These are phyloP conservation scores for Chelon auratus DNA, from an alignment of 2,797 vertebrate species.

Conservation along the genomic window DNA sequence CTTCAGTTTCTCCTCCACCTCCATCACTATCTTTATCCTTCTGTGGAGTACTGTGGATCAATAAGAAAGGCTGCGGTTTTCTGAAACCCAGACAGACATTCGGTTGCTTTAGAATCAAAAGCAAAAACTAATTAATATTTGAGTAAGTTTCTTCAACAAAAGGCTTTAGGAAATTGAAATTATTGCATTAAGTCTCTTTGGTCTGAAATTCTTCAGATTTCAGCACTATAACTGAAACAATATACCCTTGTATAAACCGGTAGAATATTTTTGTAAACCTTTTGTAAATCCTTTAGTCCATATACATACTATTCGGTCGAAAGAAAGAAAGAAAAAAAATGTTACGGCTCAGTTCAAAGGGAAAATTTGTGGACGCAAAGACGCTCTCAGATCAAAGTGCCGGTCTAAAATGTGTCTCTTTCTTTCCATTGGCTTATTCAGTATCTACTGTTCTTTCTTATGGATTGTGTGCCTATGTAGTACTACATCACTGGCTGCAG, in stretches of 20 bases:
- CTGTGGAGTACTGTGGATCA: background rate
- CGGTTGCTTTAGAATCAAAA: background rate
- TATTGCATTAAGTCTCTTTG: background rate
- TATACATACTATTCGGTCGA: background rate
- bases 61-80: constrained; percentile 8
- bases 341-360: background rate
- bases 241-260: background rate
- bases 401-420: constrained; percentile 1
- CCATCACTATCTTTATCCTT: background rate
- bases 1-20: constrained; percentile 1
- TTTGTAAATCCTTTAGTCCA: background rate
- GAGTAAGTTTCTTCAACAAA: background rate
- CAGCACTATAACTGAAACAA: background rate
- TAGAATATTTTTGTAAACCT: background rate
- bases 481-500: constrained; percentile 21
- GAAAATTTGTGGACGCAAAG: background rate
- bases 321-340: background rate
- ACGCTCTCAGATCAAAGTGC: constrained; percentile 10
- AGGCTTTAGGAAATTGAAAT: background rate
- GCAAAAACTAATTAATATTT: background rate
- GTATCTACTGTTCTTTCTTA: background rate
- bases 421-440: background rate
- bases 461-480: background rate
- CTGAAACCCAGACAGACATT: background rate
- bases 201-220: background rate